Evolutionary conservation across 2,888 invertebrate genomes (phyloP), one percentile per base, ranked within the genome.

Genomic region (Drosophila putrida): DNA sequence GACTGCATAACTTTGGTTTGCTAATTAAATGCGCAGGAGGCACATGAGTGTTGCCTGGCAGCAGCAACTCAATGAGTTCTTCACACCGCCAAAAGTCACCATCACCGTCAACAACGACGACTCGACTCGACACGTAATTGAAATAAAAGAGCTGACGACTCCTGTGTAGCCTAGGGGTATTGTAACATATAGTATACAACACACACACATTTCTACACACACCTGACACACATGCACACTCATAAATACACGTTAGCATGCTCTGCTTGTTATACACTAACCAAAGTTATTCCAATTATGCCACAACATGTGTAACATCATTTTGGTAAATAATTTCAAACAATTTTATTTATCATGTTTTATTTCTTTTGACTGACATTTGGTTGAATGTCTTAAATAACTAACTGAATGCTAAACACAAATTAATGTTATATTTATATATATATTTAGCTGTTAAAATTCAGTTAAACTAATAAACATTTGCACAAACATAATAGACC

Each of bases 1-100:
- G 44, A 54, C 51, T 74, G 64, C 75, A 65, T 44, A 75, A 61
- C 57, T 44, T 63, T 63, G 58, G 57, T 33, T 61, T 58, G 54
- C 74, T 75, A 77, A 75, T 77, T 77, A 78, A 77, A 75, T 71
- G 76, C 67, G 53, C 67, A n/a, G 25, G 28, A n/a, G 50, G 47
- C 51, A 44, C 53, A 33, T 44, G 41, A 64, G 54, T 39, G 44
- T 44, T 51, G 46, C 46, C 47, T 53, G 63, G 44, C 41, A 35
- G 53, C 49, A n/a, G 11, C 44, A 10, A 39, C 43, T 41, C 41
- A 54, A 64, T 44, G 41, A 53, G 55, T 47, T 54, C 33, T 58
- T 39, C 33, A 10, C 46, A 38, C 28, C 38, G 36, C 25, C 27
- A 65, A 47, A 53, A 53, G 47, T 61, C 47, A 49, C 6, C 35